Conservation (phyloP, 2,113 vertebrate genomes). For the Sakesphorus luctuosus region DNA sequence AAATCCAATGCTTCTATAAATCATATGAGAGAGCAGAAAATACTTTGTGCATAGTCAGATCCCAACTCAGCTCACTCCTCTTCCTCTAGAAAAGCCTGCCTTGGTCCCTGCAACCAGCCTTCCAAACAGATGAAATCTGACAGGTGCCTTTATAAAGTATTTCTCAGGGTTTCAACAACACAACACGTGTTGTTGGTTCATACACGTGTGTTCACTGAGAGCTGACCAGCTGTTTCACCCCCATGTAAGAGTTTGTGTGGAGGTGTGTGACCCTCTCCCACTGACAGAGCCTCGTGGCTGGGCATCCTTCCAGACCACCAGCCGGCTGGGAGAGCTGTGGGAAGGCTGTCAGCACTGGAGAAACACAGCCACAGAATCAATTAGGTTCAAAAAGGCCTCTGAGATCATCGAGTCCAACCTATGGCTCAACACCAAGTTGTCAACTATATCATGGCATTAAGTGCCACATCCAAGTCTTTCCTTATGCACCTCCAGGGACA, state of each 20-base stretch:
- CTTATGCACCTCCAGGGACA: not conserved
- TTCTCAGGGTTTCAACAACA: not conserved
- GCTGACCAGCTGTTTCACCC: not conserved
- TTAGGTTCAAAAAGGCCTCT: not conserved
- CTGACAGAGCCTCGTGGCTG: rapidly evolving
- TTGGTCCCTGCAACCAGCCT: not conserved
- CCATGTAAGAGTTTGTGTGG: rapidly evolving
- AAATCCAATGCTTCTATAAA: not conserved
- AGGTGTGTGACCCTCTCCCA: not conserved
- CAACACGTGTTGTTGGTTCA: rapidly evolving
- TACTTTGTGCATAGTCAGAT: not conserved
- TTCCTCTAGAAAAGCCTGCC: not conserved
- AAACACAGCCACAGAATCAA: not conserved
- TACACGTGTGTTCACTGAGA: rapidly evolving
- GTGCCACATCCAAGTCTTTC: not conserved
- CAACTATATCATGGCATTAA: not conserved
- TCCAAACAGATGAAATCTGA: too few relatives aligned
- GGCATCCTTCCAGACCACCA: not conserved
- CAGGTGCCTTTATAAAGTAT: rapidly evolving
- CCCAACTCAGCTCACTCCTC: not conserved
- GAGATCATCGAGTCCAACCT: not conserved
- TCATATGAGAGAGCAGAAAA: not conserved
- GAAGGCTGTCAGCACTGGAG: too few relatives aligned
- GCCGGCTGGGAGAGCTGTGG: rapidly evolving
- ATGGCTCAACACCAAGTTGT: not conserved